Evolutionary conservation across 2,888 invertebrate species (phyloP).

Genomic region (Sphaerophoria rueppellii): DNA sequence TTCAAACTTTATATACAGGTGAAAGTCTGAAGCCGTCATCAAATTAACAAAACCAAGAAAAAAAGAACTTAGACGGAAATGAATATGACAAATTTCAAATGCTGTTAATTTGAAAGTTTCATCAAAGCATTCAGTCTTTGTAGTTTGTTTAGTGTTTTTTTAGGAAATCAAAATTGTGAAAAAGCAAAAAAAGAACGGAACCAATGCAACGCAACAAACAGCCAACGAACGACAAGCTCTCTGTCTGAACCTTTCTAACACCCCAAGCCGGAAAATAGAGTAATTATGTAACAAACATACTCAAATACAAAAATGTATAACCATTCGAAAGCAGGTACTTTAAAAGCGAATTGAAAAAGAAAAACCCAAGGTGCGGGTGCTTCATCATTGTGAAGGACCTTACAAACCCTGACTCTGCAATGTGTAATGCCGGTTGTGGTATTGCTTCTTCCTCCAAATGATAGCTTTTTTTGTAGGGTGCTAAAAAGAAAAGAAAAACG

Average conservation of each 20-base stretch:
- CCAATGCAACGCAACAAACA: slow-evolving; percentile 3
- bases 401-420: slow-evolving; percentile 50
- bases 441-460: slow-evolving; percentile 18
- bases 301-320: slow-evolving; percentile 48
- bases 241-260: too few relatives aligned
- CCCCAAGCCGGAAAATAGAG: slow-evolving; percentile 24
- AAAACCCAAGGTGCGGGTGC: slow-evolving; percentile 66
- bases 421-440: slow-evolving; percentile 44
- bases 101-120: slow-evolving; percentile 61
- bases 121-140: slow-evolving; percentile 47
- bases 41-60: background rate
- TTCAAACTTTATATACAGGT: slow-evolving; percentile 1
- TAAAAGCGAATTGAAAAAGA: background rate
- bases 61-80: slow-evolving; percentile 35
- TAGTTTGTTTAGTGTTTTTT: background rate
- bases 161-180: too few relatives aligned
- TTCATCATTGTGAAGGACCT: slow-evolving; percentile 65
- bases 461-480: too few relatives aligned
- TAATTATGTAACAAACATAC: slow-evolving; percentile 59
- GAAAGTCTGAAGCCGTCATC: background rate
- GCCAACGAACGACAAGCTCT: background rate
- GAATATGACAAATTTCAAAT: slow-evolving; percentile 59
- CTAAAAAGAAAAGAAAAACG: slow-evolving; percentile 30
- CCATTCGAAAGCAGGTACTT: background rate
- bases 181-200: slow-evolving; percentile 11